These are phyloP conservation scores for Hoplodrina ambigua DNA, from an alignment of 2,888 invertebrate genomes.

Conservation along the genomic window DNA sequence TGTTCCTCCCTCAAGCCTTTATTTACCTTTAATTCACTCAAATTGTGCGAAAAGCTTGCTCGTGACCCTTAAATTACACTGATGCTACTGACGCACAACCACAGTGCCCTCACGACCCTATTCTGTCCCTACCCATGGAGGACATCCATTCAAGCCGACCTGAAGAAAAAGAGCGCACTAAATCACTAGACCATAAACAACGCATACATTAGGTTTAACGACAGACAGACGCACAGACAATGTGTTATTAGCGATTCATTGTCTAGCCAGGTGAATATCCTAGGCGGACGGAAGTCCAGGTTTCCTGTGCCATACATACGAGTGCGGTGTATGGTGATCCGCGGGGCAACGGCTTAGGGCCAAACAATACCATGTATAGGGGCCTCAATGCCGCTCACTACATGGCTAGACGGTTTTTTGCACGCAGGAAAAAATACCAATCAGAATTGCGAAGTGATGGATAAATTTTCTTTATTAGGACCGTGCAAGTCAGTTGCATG, in stretches of 20 bases:
- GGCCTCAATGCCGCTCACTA: slow-evolving; percentile 77
- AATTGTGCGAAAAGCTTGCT: slow-evolving; percentile 52
- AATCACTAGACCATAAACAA: slow-evolving; percentile 82
- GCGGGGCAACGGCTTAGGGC: slow-evolving; percentile 78
- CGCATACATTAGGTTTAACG: slow-evolving; percentile 79
- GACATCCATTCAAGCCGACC: slow-evolving; percentile 30
- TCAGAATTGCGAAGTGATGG: slow-evolving; percentile 59
- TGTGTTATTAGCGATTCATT: slow-evolving; percentile 82
- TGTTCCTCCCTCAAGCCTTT: slow-evolving; percentile 30
- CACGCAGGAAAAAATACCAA: slow-evolving; percentile 60
- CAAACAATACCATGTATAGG: slow-evolving; percentile 83
- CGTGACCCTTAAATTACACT: slow-evolving; percentile 51
- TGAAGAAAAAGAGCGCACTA: slow-evolving; percentile 65
- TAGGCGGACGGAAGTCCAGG: slow-evolving; percentile 88
- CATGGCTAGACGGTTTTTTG: slow-evolving; percentile 75
- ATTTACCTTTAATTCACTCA: slow-evolving; percentile 36
- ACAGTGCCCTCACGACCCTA: slow-evolving; percentile 18
- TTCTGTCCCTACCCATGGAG: slow-evolving; percentile 2
- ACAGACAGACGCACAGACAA: slow-evolving; percentile 77
- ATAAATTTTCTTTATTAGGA: slow-evolving; percentile 58
- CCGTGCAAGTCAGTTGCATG: slow-evolving; percentile 50
- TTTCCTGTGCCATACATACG: slow-evolving; percentile 82
- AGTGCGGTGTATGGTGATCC: slow-evolving; percentile 66
- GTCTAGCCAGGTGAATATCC: slow-evolving; percentile 87
- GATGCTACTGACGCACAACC: slow-evolving; percentile 32